These are phyloP conservation scores for Polyergus mexicanus DNA, from an alignment of 1,140 invertebrate species.

Conservation along the genomic window DNA sequence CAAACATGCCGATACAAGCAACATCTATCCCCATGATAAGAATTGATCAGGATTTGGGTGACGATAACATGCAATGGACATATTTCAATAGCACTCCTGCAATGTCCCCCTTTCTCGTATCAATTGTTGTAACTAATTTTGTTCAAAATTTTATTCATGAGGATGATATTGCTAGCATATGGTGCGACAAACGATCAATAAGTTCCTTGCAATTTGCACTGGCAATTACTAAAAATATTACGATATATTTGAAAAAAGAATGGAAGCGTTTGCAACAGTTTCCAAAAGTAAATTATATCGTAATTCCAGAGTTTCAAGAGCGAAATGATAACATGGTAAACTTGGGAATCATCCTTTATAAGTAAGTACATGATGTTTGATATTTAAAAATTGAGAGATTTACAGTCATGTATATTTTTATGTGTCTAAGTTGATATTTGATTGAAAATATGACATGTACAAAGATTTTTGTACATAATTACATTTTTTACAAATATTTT, in stretches of 20 bases:
- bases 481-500: constrained; percentile 54
- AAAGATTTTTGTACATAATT: neutral
- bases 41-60: neutral
- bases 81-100: constrained; percentile 43
- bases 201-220: constrained; percentile 85
- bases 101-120: constrained; percentile 93
- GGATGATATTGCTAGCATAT: constrained; percentile 80
- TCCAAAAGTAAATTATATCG: constrained; percentile 88
- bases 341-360: constrained; percentile 90
- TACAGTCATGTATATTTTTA: no score
- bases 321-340: constrained; percentile 94
- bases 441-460: no score
- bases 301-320: constrained; percentile 91
- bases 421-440: no score
- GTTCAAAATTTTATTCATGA: constrained; percentile 53
- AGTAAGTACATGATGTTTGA: constrained; percentile 80
- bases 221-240: constrained; percentile 75
- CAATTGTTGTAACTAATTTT: constrained; percentile 91
- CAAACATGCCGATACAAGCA: constrained; percentile 84
- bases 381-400: no score
- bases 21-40: neutral
- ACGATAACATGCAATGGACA: neutral
- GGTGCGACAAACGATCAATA: constrained; percentile 86
- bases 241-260: constrained; percentile 71
- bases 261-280: constrained; percentile 1